Percentiles rank a stretch among this genome's conserved stretches.
These are phyloP conservation scores for Omphaloscelis lunosa DNA, from an alignment of 2,888 invertebrate species.

Conservation along the genomic window DNA sequence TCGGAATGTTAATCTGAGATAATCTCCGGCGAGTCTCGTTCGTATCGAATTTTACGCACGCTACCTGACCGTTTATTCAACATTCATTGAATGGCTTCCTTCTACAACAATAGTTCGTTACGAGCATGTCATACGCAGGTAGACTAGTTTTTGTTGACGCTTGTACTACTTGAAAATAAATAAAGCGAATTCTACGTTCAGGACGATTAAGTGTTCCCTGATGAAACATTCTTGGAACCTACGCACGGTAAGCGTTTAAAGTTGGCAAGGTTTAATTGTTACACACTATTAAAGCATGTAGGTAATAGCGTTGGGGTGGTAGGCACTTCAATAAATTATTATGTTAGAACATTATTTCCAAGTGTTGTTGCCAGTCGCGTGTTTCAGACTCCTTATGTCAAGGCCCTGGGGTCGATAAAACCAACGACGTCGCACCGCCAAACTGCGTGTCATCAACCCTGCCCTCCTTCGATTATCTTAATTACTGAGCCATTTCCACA, in stretches of 20 bases:
- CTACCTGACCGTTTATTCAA: constrained; percentile 87
- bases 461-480: constrained; percentile 80
- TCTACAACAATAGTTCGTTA: constrained; percentile 81
- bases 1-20: constrained; percentile 89
- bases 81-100: constrained; percentile 85
- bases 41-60: constrained; percentile 88
- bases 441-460: constrained; percentile 76
- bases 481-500: constrained; percentile 73
- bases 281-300: constrained; percentile 32
- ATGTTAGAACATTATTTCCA: constrained; percentile 51
- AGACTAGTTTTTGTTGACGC: constrained; percentile 76
- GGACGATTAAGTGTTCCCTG: constrained; percentile 25
- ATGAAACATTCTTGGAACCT: constrained; percentile 18
- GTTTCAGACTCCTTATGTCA: constrained; percentile 71
- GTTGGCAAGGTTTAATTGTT: constrained; percentile 54
- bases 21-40: constrained; percentile 83
- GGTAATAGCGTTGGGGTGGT: constrained; percentile 42
- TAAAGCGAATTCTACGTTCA: constrained; percentile 48
- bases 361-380: constrained; percentile 74
- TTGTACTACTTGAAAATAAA: constrained; percentile 45
- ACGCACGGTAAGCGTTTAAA: constrained; percentile 35
- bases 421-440: constrained; percentile 68
- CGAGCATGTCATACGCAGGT: constrained; percentile 80
- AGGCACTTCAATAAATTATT: constrained; percentile 62
- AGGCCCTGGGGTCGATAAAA: constrained; percentile 77